Evolutionary conservation across 2,888 invertebrate species (phyloP), one percentile per base, ranked within the genome.

Genomic region (Nephrocerus scutellatus): DNA sequence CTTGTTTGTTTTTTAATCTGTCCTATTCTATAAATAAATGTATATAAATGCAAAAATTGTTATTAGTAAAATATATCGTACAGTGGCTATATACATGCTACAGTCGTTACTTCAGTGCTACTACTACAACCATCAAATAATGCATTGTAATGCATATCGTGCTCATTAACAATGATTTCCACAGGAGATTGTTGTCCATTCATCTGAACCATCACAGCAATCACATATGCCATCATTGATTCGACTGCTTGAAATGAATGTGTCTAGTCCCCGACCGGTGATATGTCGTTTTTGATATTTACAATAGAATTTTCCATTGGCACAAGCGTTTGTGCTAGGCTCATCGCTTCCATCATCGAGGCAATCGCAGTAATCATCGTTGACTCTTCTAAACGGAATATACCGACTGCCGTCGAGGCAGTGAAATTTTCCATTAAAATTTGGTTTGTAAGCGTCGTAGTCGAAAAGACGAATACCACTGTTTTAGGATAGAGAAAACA

Each of bases 221-320:
- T 91, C 91, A 72, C 95, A 95, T 49, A 93, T 81, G 6, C 89
- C 88, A 74, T 96, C 95, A 68, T 93, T 92, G 0, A 97, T 84
- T 60, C 84, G 75, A 47, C 82, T 82, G 2, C 92, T 86, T 8
- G 83, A 79, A 50, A 89, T 74, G 41, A 53, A 61, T 26, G 67
- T 56, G 31, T 66, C 66, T 34, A 53, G 57, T 13, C 63, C 66
- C 26, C 62, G 48, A 1, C 67, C 68, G 6, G 67, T 67, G 18
- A 63, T 55, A 48, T 67, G 68, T 19, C 68, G 55, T 37, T 64
- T 68, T 41, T 63, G 56, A 52, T 61, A 74, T 63, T 60, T 63
- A 42, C 96, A 96, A 61, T 83, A 84, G 70, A 93, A 96, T 25
- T 74, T 71, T 4, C 91, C 89, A 60, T 82, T 80, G 0, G 76